These are phyloP conservation scores for Pitta sordida DNA, from an alignment of 2,113 vertebrate genomes.

Conservation along the genomic window DNA sequence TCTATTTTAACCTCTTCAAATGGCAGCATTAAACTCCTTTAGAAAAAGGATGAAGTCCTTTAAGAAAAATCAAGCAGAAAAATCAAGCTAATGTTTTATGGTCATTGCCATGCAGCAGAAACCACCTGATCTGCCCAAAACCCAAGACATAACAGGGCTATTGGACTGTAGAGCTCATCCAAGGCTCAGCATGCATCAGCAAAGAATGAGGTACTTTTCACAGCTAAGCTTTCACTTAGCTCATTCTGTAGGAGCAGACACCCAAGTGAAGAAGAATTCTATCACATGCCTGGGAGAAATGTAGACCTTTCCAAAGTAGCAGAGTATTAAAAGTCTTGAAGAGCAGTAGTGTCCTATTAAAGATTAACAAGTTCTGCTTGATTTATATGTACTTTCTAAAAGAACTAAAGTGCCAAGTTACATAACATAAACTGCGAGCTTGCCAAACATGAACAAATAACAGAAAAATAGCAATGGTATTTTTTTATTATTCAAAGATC, in stretches of 20 bases:
- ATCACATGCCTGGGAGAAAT: background rate
- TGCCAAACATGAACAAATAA: background rate
- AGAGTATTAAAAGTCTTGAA: background rate
- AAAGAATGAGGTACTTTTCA: background rate
- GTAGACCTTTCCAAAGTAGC: background rate
- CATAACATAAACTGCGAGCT: background rate
- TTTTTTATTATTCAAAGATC: background rate
- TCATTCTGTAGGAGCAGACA: background rate
- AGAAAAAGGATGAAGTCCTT: background rate
- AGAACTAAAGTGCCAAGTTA: background rate
- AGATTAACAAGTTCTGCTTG: background rate
- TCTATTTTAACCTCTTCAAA: background rate
- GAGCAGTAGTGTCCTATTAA: background rate
- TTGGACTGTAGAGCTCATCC: background rate
- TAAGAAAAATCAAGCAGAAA: background rate
- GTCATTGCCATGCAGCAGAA: background rate
- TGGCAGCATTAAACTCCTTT: background rate
- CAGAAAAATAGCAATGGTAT: background rate
- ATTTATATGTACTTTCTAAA: background rate
- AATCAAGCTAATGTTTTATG: background rate
- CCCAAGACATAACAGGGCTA: accelerated
- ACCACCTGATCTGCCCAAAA: background rate
- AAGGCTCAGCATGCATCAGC: background rate
- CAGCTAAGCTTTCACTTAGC: background rate
- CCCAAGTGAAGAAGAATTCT: background rate